These are phyloP conservation scores for Cyprinus carpio DNA, from an alignment of 2,113 vertebrate genomes.

Conservation along the genomic window DNA sequence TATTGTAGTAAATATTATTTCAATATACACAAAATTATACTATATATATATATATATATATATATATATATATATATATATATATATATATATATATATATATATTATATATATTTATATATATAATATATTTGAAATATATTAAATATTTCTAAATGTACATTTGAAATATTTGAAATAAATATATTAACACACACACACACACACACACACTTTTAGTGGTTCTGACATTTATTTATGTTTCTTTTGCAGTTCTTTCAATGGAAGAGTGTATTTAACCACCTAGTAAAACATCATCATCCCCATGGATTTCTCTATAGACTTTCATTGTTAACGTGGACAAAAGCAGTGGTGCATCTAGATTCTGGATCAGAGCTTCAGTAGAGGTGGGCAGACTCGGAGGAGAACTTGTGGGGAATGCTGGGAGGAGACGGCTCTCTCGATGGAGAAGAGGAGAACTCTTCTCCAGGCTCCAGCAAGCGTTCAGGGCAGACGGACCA, in stretches of 20 bases:
- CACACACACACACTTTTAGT: too few species aligned
- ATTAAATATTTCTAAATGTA: too few species aligned
- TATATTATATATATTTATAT: too few species aligned
- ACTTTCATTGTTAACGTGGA: background rate
- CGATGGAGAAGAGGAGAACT: conserved; percentile 42
- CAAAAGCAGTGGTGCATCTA: background rate
- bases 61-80: too few species aligned
- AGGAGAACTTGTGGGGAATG: conserved; percentile 30
- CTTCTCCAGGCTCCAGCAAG: background rate
- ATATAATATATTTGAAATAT: too few species aligned
- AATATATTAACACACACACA: too few species aligned
- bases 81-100: too few species aligned
- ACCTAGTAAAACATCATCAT: background rate
- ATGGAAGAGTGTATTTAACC: background rate
- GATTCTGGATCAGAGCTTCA: background rate
- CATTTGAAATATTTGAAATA: too few species aligned
- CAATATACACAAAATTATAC: too few species aligned
- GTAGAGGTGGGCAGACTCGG: background rate
- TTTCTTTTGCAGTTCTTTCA: background rate
- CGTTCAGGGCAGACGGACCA: background rate
- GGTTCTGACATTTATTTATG: too few species aligned
- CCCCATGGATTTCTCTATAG: conserved; percentile 32
- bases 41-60: too few species aligned
- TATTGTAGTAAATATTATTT: too few species aligned
- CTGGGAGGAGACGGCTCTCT: conserved; percentile 29